A percentile compares a stretch with the other conserved stretches of the same genome.
phyloP scores from a whole-genome alignment of 2,888 invertebrate genomes.

The Drosophila kambysellisi region DNA sequence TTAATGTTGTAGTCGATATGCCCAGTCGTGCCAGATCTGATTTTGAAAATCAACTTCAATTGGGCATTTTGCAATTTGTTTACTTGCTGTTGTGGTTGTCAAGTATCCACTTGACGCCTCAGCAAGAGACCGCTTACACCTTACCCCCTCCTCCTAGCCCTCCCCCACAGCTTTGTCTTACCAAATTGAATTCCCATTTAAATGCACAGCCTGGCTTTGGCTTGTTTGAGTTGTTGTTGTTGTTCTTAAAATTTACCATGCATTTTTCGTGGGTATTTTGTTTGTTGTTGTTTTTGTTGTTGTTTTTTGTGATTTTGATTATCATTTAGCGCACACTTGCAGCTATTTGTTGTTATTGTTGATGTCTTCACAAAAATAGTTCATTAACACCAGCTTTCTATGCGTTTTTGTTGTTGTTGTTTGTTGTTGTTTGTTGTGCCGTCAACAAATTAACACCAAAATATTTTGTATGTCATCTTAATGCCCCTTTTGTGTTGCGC shows the following conservation, averaged over 20 bases:
- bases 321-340: conserved; percentile 65
- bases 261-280: conserved; percentile 6
- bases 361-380: conserved; percentile 55
- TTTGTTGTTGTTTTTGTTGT: conserved; percentile 2
- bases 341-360: conserved; percentile 47
- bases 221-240: conserved; percentile 20
- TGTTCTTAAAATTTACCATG: conserved; percentile 18
- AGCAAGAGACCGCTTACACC: conserved; percentile 23
- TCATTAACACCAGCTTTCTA: conserved; percentile 78
- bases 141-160: neutral
- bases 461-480: conserved; percentile 70
- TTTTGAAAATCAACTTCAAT: conserved; percentile 9
- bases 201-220: conserved; percentile 34
- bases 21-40: neutral
- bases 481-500: conserved; percentile 55
- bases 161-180: conserved; percentile 8
- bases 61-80: conserved; percentile 34
- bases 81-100: conserved; percentile 40
- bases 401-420: conserved; percentile 18
- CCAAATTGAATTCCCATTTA: conserved; percentile 47
- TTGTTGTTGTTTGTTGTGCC: conserved; percentile 27
- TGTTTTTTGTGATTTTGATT: conserved; percentile 37
- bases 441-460: conserved; percentile 64
- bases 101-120: conserved; percentile 44
- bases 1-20: neutral